Base-by-base conservation (phyloP, 2,888 invertebrate genomes). In the Epistrophella euchroma region DNA sequence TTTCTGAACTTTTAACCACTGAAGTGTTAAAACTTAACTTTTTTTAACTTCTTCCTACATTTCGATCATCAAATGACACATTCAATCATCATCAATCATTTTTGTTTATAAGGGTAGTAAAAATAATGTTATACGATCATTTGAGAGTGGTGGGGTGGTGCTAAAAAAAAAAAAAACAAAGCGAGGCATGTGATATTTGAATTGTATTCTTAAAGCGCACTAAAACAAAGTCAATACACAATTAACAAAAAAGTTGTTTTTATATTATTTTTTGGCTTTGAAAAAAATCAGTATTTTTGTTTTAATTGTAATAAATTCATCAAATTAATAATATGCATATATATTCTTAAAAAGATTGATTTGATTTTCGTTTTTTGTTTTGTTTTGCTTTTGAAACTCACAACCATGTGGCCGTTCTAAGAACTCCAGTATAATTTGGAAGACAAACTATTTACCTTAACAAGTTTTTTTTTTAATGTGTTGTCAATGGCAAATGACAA, bases 81-180 rank as follows among this genome's bases (percentile, higher is more conserved):
- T 68, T 68, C 52, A 68, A 68, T 68, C 50, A 68, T 68, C 32
- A 68, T 52, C 68, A 40, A 52, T 68, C 68, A 68, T 52, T 68
- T 68, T 52, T 68, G 35, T 32, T 35, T 66, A 37, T 37, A 66
- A 64, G 45, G 19, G 13, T 40, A 68, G 25, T 22, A 47, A 4
- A 66, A 35, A 50, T 37, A 50, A 35, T 47, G 45, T 66, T 66
- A 35, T 35, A 32, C 13, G 37, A 50, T 40, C 17, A 68, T 35
- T 37, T 37, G 22, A 52, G 13, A 52, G 25, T 68, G 37, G 25
- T 52, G 68, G 68, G 52, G 68, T 68, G 68, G 55, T 68, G 74
- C 73, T 81, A 68, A 60, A 55, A 28, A 79, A 66, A 76, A 72
- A 58, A 45, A 35, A 79, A 68, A 76, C 75, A 50, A 76, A 70